Conservation (phyloP, 2,797 vertebrate species). For the Acipenser transmontanus region DNA sequence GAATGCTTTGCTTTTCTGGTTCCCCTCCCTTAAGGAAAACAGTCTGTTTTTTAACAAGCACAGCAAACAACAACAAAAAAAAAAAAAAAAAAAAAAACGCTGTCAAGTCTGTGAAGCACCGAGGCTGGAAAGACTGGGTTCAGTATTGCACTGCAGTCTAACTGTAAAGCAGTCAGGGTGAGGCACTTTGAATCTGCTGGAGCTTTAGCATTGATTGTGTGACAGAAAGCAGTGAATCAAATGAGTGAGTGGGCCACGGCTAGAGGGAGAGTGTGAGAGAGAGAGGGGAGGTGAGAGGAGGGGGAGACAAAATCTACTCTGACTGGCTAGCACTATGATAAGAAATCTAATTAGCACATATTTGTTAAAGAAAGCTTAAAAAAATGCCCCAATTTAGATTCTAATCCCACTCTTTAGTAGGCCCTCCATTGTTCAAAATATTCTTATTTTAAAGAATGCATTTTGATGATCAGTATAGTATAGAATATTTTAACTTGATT, state of each 20-base stretch:
- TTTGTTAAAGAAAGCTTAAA: too few species aligned
- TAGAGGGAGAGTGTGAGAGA: conserved; percentile 22
- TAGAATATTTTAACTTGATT: too few species aligned
- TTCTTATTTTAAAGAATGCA: too few species aligned
- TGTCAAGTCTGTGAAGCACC: background rate
- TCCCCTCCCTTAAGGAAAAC: conserved; percentile 15
- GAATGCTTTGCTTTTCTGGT: conserved; percentile 30
- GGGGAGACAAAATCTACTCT: conserved; percentile 26
- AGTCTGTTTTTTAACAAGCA: background rate
- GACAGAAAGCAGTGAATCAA: conserved; percentile 50
- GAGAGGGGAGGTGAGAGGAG: conserved; percentile 6
- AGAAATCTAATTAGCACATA: too few species aligned
- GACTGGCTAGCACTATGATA: conserved; percentile 4
- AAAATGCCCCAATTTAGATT: too few species aligned
- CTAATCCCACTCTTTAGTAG: too few species aligned
- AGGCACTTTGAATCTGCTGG: conserved; percentile 33
- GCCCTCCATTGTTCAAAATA: too few species aligned
- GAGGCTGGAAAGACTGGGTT: background rate
- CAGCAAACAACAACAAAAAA: conserved; percentile 8
- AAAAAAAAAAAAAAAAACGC: conserved; percentile 16
- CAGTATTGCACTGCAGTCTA: conserved; percentile 35
- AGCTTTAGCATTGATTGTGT: conserved; percentile 50
- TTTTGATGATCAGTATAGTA: too few species aligned
- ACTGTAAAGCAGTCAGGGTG: conserved; percentile 13
- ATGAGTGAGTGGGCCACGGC: conserved; percentile 20